Conservation (phyloP, 2,797 vertebrate species). For the Tenualosa ilisha region DNA sequence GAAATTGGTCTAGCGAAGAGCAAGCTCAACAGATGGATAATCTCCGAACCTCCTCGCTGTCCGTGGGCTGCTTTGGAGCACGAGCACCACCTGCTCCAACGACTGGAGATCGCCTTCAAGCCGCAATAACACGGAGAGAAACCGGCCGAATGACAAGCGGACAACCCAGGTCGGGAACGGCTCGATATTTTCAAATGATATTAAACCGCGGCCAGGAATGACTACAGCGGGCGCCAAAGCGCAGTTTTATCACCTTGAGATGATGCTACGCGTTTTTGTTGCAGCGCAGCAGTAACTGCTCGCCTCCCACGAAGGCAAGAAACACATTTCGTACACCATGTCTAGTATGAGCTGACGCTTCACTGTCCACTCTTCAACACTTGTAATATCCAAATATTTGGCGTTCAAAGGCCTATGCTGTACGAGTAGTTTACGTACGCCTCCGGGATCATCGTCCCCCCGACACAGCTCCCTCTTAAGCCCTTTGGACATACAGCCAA, state of each 20-base stretch:
- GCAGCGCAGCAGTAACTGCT: neutral
- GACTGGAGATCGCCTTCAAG: neutral
- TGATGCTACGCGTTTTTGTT: constrained; percentile 28
- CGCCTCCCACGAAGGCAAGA: neutral
- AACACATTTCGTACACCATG: neutral
- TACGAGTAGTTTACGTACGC: neutral
- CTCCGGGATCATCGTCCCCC: neutral
- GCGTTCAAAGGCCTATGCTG: neutral
- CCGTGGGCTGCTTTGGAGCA: constrained; percentile 51
- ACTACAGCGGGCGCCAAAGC: constrained; percentile 56
- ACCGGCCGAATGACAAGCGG: neutral
- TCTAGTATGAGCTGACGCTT: neutral
- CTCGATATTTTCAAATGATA: neutral
- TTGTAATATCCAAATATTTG: neutral
- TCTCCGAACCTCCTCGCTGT: constrained; percentile 51
- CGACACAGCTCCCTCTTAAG: neutral
- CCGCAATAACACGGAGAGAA: neutral
- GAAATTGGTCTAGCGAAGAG: constrained; percentile 23
- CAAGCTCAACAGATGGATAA: constrained; percentile 76
- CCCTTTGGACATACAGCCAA: neutral
- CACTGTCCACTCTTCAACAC: neutral
- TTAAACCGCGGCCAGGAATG: constrained; percentile 39
- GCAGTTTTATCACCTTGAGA: constrained; percentile 45
- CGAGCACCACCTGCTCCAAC: constrained; percentile 66
- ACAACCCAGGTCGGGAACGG: neutral